phyloP scores from a whole-genome alignment of 2,888 invertebrate species.

The Drosophila kokeensis region DNA sequence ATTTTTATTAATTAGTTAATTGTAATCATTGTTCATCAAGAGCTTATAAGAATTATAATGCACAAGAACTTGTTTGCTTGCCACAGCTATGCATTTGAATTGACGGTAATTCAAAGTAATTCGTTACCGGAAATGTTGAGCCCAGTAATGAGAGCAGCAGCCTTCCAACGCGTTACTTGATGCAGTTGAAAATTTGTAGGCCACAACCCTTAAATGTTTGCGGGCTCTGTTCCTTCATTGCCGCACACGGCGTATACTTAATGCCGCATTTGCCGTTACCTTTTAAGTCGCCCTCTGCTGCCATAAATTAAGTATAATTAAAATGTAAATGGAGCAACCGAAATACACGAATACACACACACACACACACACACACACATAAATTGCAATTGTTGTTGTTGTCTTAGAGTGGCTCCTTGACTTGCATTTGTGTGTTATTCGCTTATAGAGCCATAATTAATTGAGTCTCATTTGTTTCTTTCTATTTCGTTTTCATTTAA shows the following conservation, averaged over 20 bases:
- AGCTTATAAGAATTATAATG: not conserved
- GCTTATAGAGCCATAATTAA: constrained; percentile 26
- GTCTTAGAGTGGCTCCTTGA: constrained; percentile 4
- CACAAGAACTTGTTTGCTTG: not conserved
- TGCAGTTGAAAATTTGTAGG: constrained; percentile 29
- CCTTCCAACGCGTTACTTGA: constrained; percentile 26
- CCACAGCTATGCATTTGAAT: constrained; percentile 18
- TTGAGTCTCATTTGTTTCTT: constrained; percentile 23
- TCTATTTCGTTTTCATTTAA: constrained; percentile 5
- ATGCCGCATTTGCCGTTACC: constrained; percentile 42
- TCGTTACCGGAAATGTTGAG: constrained; percentile 34
- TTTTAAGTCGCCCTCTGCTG: constrained; percentile 48
- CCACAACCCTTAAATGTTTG: constrained; percentile 28
- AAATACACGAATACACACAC: constrained; percentile 21
- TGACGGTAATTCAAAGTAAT: constrained; percentile 32
- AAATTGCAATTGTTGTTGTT: constrained; percentile 5
- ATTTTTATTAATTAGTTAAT: not conserved
- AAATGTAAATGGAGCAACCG: constrained; percentile 63
- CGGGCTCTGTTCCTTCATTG: constrained; percentile 7
- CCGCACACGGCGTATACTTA: constrained; percentile 56
- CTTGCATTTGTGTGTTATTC: constrained; percentile 19
- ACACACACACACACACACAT: not conserved
- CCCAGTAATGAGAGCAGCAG: constrained; percentile 2
- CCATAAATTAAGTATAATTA: constrained; percentile 72
- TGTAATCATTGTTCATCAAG: not conserved